These are phyloP conservation scores for Macaca mulatta DNA, from an alignment of 2,113 vertebrate species.

Conservation along the genomic window DNA sequence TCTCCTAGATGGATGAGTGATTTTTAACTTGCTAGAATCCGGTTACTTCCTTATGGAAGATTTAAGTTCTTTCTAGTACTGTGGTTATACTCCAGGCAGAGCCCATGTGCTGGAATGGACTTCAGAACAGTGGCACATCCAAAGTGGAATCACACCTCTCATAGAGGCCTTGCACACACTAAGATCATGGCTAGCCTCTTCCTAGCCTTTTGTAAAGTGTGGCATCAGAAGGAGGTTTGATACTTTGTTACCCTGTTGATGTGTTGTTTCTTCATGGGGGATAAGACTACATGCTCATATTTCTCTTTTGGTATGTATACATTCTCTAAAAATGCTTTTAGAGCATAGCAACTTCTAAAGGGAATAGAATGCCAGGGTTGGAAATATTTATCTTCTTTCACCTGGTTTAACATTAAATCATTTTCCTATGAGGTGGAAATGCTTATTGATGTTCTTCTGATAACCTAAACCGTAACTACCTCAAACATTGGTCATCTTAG, in stretches of 20 bases:
- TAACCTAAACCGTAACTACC: neutral
- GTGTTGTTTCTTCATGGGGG: constrained; percentile 47
- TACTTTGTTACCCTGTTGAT: neutral
- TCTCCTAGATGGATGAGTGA: neutral
- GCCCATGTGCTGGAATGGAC: neutral
- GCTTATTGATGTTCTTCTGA: neutral
- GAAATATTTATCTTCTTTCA: constrained; percentile 72
- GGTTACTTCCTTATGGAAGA: neutral
- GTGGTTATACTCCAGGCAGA: neutral
- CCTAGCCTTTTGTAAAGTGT: too few relatives aligned
- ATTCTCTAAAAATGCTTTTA: constrained; percentile 62
- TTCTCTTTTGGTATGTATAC: constrained; percentile 37
- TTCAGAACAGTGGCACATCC: fast-evolving
- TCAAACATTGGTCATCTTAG: neutral
- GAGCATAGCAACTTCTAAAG: constrained; percentile 57
- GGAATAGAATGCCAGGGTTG: constrained; percentile 52
- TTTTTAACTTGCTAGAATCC: neutral
- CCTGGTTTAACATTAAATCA: constrained; percentile 27
- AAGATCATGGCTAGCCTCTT: fast-evolving
- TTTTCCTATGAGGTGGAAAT: neutral
- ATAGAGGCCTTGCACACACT: fast-evolving
- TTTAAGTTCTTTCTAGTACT: neutral
- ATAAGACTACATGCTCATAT: constrained; percentile 56
- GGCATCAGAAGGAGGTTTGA: too few relatives aligned
- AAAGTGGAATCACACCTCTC: fast-evolving